These are phyloP conservation scores for Caenorhabditis brenneri DNA, from an alignment of 1,140 invertebrate species.

Conservation along the genomic window DNA sequence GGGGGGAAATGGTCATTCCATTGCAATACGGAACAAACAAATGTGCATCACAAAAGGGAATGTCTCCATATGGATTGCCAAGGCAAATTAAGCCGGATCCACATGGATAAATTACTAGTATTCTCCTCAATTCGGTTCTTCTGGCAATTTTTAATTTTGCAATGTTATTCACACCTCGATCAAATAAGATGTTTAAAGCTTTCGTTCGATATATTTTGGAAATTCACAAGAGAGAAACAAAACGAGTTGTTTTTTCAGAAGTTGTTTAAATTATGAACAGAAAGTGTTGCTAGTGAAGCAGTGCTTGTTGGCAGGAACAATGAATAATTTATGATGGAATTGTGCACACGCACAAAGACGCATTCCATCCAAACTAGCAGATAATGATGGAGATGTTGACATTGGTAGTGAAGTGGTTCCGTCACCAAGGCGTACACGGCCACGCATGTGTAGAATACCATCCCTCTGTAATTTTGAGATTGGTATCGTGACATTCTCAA, in stretches of 20 bases:
- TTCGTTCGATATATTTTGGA: too few species aligned
- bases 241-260: too few species aligned
- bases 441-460: slow-evolving; percentile 15
- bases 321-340: slow-evolving; percentile 18
- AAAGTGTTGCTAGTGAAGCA: neutral
- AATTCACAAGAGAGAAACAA: too few species aligned
- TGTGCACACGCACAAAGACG: slow-evolving; percentile 20
- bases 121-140: neutral
- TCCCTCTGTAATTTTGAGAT: too few species aligned
- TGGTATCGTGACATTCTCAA: too few species aligned
- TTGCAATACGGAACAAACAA: slow-evolving; percentile 74
- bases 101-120: neutral
- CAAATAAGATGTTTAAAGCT: too few species aligned
- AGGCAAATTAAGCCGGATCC: slow-evolving; percentile 74
- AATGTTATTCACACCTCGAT: too few species aligned
- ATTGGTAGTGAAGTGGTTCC: neutral
- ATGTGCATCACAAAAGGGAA: slow-evolving; percentile 75
- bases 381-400: slow-evolving; percentile 11
- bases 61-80: slow-evolving; percentile 75
- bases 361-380: slow-evolving; percentile 28
- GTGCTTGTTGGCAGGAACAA: slow-evolving; percentile 14
- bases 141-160: too few species aligned
- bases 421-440: neutral
- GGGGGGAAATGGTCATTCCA: slow-evolving; percentile 74
- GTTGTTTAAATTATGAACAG: too few species aligned